A percentile compares a stretch with the other conserved stretches of the same genome.
These are phyloP conservation scores for Drosophila lini DNA, from an alignment of 1,140 invertebrate genomes.

Conservation along the genomic window DNA sequence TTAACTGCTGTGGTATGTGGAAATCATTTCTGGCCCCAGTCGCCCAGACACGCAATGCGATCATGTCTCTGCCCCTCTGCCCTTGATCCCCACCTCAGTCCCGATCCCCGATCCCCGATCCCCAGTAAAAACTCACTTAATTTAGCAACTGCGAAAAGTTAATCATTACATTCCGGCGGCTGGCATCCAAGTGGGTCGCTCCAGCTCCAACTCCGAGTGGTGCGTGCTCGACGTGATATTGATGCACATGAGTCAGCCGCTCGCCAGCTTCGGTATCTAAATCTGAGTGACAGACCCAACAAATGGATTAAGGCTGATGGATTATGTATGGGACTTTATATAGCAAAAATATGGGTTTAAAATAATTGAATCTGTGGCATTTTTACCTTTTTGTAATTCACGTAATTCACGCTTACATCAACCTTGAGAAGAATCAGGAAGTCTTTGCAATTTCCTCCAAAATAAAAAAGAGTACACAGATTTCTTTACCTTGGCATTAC, in stretches of 20 bases:
- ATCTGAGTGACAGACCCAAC: constrained; percentile 37
- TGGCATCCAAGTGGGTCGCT: constrained; percentile 28
- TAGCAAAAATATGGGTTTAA: constrained; percentile 2
- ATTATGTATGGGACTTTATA: constrained; percentile 6
- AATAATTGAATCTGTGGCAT: not conserved
- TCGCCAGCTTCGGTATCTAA: constrained; percentile 37
- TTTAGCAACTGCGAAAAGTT: constrained; percentile 76
- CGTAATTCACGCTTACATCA: constrained; percentile 14
- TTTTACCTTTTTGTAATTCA: too few relatives aligned
- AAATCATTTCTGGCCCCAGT: constrained; percentile 73
- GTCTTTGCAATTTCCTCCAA: constrained; percentile 15
- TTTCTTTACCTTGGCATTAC: constrained; percentile 36
- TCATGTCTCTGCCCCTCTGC: not conserved
- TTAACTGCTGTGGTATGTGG: constrained; percentile 82
- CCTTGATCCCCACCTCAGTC: not conserved
- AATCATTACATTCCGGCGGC: constrained; percentile 76
- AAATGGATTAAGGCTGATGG: constrained; percentile 31
- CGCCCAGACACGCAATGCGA: constrained; percentile 66
- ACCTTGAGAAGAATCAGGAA: constrained; percentile 32
- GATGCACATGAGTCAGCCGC: constrained; percentile 36
- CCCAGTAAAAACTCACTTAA: constrained; percentile 79
- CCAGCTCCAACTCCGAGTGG: constrained; percentile 6
- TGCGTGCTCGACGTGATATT: constrained; percentile 47
- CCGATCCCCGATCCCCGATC: not conserved
- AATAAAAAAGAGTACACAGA: constrained; percentile 16